Conservation (phyloP, 2,113 vertebrate genomes). For the Willisornis vidua region DNA sequence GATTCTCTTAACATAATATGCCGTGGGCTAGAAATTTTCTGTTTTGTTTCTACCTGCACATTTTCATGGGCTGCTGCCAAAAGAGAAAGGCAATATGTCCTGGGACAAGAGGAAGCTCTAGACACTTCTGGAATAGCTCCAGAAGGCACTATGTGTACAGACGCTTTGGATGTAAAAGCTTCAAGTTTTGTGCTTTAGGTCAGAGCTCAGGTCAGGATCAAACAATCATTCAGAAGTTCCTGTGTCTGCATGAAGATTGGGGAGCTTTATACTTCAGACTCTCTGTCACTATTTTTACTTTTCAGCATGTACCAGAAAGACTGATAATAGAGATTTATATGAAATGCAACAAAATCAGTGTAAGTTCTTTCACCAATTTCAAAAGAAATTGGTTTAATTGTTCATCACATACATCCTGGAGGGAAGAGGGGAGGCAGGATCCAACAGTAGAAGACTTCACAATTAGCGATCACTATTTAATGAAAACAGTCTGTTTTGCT, state of each 20-base stretch:
- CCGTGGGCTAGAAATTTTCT: conserved; percentile 6
- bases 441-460: accelerated
- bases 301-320: not conserved
- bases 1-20: conserved; percentile 19
- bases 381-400: not conserved
- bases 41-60: conserved; percentile 17
- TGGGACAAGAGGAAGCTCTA: conserved; percentile 17
- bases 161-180: not conserved
- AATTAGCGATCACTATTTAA: not conserved
- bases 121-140: conserved; percentile 7
- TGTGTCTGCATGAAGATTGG: not conserved
- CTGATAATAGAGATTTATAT: not conserved
- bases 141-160: not conserved
- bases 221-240: not conserved
- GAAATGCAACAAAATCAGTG: not conserved
- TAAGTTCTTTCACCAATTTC: not conserved
- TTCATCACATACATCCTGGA: not conserved
- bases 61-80: conserved; percentile 20
- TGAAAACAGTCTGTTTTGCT: not conserved
- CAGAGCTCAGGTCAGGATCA: not conserved
- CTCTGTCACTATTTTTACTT: not conserved
- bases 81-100: not conserved
- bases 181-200: not conserved
- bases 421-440: too few relatives aligned
- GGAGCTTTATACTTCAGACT: not conserved